Evolutionary conservation across 2,113 vertebrate species (phyloP), one percentile per base, ranked within the genome.

Genomic region (Cichladusa arquata): DNA sequence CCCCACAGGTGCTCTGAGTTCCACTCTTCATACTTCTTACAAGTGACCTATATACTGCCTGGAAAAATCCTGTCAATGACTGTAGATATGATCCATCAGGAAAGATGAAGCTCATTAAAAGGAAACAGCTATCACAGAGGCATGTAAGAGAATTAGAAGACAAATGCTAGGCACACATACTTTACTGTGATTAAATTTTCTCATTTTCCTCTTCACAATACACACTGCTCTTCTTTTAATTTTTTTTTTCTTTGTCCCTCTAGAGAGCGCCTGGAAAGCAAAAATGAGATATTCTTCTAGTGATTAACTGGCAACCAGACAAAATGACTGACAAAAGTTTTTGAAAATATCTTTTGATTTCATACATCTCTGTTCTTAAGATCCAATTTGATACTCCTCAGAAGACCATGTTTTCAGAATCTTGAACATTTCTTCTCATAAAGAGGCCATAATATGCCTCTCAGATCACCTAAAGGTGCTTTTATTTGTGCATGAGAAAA

Each of bases 291-390:
- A 38, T 82, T 86, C 14, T 53, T 79, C 18, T 62, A 58, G 26
- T 77, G 67, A 82, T 93, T 88, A 83, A 64, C 58, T 69, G 26
- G 14, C 72, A 94, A 65, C 8, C 12, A 80, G 29, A 42, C 5
- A 81, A 92, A 92, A 86, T 45, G 81, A 42, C 12, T 6, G 3
- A 65, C 13, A 47, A 50, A 80, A n/a, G 11, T 19, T 90, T 85
- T 76, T 48, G 3, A 79, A 88, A 93, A 66, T 62, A 66, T n/a
- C 34, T 58, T 80, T 50, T 83, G 34, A 90, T 94, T 95, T 90
- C 62, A 77, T 60, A 60, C 17, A 61, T 33, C 9, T 77, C 23
- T 56, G 13, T 48, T 93, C 40, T 47, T 74, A 58, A 83, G 47
- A 81, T 70, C 5, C 13, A 58, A 80, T 81, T 45, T 62, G 72